Evolutionary conservation across 2,888 invertebrate species (phyloP), one percentile per base, ranked within the genome.

Genomic region (Troides helena): DNA sequence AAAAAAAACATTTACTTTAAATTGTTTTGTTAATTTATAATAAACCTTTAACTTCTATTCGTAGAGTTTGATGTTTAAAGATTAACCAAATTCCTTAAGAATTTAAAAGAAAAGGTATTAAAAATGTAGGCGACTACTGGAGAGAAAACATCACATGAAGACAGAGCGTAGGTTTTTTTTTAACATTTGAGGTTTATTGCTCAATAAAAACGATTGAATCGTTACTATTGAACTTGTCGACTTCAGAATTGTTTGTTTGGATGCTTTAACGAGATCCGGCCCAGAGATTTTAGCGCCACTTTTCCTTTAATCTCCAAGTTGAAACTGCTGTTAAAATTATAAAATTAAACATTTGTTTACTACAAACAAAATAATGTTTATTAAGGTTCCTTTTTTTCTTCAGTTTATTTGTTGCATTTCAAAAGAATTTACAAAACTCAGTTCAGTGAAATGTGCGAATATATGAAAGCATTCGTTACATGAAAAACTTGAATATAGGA

Each of bases 171-270:
- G 14, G 17, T 46, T 57, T 67, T 10, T 46, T 46, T 46, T 46
- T 56, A 21, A 63, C n/a, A 58, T 68, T 62, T 63, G 59, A 68
- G 58, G 57, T 68, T 68, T 63, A 63, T 68, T 63, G 68, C 36
- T 14, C 50, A 30, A 68, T 68, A 50, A 68, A 67, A 68, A 50
- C 59, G 63, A 63, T 59, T 68, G 63, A 59, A 59, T 59, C 58
- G 58, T 68, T 68, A 23, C 68, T 36, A 68, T 50, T 63, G 36
- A 59, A 62, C 36, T 63, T 50, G 68, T 68, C 50, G 61, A 62
- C 17, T 25, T 46, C 21, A 0, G 30, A 46, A 68, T 62, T 43
- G 30, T 58, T 68, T 68, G 58, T 62, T 62, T 62, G 58, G 56
- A 8, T 63, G 21, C 63, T 62, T 46, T 63, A 36, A 62, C 67